Conservation (phyloP, 2,113 vertebrate genomes). For the Stercorarius parasiticus region DNA sequence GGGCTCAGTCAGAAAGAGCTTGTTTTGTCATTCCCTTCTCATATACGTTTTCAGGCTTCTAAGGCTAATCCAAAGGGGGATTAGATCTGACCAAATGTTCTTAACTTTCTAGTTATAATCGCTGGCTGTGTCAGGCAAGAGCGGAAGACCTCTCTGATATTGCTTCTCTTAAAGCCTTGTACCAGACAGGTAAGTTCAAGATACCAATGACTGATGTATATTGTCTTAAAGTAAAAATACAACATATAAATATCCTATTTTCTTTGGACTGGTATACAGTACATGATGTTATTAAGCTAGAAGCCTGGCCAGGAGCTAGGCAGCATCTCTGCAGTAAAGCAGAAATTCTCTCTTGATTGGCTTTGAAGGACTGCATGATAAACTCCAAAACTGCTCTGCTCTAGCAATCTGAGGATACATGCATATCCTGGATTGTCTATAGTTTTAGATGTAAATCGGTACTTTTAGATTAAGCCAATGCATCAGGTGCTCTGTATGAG, state of each 20-base stretch:
- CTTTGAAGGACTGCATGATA: background rate
- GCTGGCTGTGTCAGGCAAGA: conserved; percentile 94
- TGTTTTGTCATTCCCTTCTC: background rate
- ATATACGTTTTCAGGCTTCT: background rate
- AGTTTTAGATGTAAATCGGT: background rate
- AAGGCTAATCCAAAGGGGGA: background rate
- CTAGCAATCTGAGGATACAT: background rate
- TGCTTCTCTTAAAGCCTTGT: conserved; percentile 95
- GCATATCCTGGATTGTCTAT: background rate
- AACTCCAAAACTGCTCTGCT: background rate
- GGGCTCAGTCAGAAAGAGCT: background rate
- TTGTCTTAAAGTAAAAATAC: background rate
- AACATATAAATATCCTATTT: background rate
- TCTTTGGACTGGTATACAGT: background rate
- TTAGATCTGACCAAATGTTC: conserved; percentile 16
- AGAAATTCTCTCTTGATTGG: background rate
- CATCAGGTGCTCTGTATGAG: background rate
- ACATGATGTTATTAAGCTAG: background rate
- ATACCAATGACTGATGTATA: background rate
- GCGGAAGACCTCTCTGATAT: conserved; percentile 96
- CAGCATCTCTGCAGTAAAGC: background rate
- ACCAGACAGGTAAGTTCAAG: conserved; percentile 88
- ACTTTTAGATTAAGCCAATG: background rate
- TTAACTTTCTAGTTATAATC: conserved; percentile 86
- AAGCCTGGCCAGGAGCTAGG: background rate